Conservation (phyloP, 2,113 vertebrate species). For the Capreolus pygargus region DNA sequence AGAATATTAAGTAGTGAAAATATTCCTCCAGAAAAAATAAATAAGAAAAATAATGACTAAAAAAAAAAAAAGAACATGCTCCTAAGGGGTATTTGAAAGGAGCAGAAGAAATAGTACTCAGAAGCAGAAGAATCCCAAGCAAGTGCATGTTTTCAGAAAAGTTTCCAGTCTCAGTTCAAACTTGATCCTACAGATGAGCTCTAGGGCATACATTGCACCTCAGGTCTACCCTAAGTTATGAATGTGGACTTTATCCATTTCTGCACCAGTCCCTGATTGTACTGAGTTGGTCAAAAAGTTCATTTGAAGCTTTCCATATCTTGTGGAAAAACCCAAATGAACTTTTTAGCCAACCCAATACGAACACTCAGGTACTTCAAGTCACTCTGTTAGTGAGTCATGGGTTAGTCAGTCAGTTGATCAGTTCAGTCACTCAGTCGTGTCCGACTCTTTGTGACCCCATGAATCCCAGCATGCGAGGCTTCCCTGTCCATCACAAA, state of each 20-base stretch:
- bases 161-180: not conserved
- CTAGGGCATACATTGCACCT: not conserved
- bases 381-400: not conserved
- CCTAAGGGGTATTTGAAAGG: not conserved
- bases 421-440: too few relatives aligned
- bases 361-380: not conserved
- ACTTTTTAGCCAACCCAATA: not conserved
- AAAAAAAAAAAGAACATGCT: not conserved
- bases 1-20: too few relatives aligned
- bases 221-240: not conserved
- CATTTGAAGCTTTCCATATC: not conserved
- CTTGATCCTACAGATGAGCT: not conserved
- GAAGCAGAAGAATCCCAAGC: not conserved
- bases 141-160: not conserved
- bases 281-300: not conserved
- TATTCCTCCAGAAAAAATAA: too few relatives aligned
- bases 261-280: not conserved
- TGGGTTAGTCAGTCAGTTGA: too few relatives aligned
- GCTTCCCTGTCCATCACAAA: too few relatives aligned
- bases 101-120: not conserved
- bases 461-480: too few relatives aligned
- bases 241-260: not conserved
- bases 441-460: too few relatives aligned
- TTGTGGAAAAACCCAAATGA: not conserved
- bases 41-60: too few relatives aligned